Percentiles rank a stretch among this genome's conserved stretches.
Evolutionary conservation across 2,797 vertebrate genomes (phyloP).

Genomic region (Microhierax caerulescens): DNA sequence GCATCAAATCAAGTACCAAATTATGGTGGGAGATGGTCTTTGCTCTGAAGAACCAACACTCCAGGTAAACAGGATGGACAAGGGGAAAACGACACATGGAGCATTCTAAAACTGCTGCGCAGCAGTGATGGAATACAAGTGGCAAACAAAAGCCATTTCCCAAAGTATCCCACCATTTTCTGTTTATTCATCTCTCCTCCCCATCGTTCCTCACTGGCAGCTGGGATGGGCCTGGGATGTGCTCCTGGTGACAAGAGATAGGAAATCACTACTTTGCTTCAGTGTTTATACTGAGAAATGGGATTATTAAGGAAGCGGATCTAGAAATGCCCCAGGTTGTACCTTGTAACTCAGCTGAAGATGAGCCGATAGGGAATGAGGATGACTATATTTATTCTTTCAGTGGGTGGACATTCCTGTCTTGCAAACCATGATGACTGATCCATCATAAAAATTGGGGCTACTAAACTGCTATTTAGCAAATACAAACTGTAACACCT

Average conservation of each 20-base stretch:
- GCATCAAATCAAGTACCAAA: not conserved
- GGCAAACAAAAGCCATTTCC: not conserved
- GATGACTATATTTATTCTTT: conserved; percentile 37
- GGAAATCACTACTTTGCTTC: not conserved
- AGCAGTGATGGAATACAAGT: not conserved
- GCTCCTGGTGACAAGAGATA: not conserved
- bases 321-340: not conserved
- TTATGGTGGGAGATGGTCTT: not conserved
- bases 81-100: not conserved
- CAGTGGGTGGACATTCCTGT: conserved; percentile 46
- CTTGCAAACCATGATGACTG: conserved; percentile 1
- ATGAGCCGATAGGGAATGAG: not conserved
- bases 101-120: accelerated
- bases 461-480: not conserved
- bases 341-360: not conserved
- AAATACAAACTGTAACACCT: not conserved
- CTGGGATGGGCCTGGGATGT: accelerated
- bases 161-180: not conserved
- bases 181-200: not conserved
- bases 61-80: not conserved
- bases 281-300: not conserved
- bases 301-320: not conserved
- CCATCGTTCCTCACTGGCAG: not conserved
- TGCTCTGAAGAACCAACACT: not conserved
- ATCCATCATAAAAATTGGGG: not conserved